Evolutionary conservation across 1,140 invertebrate species (phyloP).

Genomic region (Bicyclus anynana): DNA sequence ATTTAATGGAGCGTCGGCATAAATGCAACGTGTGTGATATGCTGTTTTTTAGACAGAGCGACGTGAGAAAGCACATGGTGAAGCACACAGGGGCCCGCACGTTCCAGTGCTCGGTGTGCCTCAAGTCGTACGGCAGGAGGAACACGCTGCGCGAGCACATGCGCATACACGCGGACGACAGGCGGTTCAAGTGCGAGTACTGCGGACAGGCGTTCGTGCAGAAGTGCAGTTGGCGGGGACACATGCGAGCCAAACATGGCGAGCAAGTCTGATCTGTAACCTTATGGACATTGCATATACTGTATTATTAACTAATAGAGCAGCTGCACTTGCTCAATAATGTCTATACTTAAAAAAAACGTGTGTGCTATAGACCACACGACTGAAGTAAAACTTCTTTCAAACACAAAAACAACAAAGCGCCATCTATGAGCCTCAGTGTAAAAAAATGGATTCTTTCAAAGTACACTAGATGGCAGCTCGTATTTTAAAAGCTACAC

Average conservation of each 20-base stretch:
- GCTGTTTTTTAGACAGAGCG: constrained; percentile 32
- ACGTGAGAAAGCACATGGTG: constrained; percentile 63
- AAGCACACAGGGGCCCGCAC: constrained; percentile 80
- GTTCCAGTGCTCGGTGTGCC: constrained; percentile 71
- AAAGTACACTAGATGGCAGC: too few relatives aligned
- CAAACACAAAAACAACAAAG: too few relatives aligned
- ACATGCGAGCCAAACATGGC: constrained; percentile 35
- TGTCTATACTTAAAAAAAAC: too few relatives aligned
- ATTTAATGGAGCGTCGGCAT: constrained; percentile 28
- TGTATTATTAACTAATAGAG: too few relatives aligned
- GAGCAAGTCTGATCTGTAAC: constrained; percentile 9
- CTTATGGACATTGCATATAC: too few relatives aligned
- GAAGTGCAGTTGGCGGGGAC: constrained; percentile 37
- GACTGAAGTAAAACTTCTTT: too few relatives aligned
- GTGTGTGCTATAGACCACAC: too few relatives aligned
- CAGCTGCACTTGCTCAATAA: too few relatives aligned
- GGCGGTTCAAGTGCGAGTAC: constrained; percentile 38
- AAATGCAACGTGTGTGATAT: constrained; percentile 46
- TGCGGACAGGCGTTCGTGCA: constrained; percentile 38
- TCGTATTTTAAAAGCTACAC: too few relatives aligned
- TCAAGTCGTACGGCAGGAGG: constrained; percentile 75
- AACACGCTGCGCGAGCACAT: constrained; percentile 72
- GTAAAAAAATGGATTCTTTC: too few relatives aligned
- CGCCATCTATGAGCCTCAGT: too few relatives aligned
- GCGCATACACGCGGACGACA: constrained; percentile 73